Conservation (phyloP, 1,140 invertebrate species). For the Phenacoccus solenopsis region DNA sequence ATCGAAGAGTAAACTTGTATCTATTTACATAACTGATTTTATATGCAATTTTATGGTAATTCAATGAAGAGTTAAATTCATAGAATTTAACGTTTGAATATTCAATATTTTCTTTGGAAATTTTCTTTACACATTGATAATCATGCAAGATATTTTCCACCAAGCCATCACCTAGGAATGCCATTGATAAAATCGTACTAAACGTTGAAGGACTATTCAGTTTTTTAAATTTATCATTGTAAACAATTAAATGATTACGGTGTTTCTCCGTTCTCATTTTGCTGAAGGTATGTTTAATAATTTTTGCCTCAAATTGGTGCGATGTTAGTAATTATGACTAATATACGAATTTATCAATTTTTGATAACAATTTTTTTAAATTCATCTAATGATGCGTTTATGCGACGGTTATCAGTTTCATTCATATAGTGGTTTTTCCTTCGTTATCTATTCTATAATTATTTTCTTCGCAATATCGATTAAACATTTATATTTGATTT, state of each 20-base stretch:
- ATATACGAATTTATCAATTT: not conserved
- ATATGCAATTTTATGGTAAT: not conserved
- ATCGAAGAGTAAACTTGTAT: not conserved
- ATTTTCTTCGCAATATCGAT: not conserved
- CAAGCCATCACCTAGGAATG: not conserved
- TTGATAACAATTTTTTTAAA: not conserved
- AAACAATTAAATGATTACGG: no score
- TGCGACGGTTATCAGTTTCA: not conserved
- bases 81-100: not conserved
- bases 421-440: no score
- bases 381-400: no score
- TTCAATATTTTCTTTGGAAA: not conserved
- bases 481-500: no score
- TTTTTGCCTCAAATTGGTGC: no score
- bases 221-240: not conserved
- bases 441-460: not conserved
- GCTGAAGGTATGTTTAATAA: not conserved
- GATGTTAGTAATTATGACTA: no score
- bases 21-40: not conserved
- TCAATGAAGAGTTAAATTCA: not conserved
- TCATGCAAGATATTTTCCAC: not conserved
- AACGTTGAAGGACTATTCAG: no score
- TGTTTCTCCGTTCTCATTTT: not conserved
- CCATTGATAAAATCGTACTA: no score
- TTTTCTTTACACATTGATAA: not conserved